These are phyloP conservation scores for Drosophila greeni DNA, from an alignment of 2,888 invertebrate genomes.

Conservation along the genomic window DNA sequence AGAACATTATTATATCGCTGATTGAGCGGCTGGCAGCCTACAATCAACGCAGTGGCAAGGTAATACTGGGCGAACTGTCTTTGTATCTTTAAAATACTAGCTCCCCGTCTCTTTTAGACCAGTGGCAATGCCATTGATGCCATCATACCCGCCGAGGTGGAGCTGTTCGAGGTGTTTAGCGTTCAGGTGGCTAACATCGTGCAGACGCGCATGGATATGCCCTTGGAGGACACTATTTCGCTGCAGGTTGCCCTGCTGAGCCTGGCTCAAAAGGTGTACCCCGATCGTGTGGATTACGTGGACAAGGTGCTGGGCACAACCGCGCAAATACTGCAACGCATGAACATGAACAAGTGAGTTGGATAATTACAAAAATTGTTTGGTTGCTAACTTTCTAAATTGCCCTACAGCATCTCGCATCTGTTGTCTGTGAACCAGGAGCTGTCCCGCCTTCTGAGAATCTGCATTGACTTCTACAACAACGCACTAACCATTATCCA, in stretches of 20 bases:
- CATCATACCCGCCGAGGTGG: slow-evolving; percentile 90
- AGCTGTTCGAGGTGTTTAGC: slow-evolving; percentile 98
- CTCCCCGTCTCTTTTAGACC: slow-evolving; percentile 51
- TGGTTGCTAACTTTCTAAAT: neutral
- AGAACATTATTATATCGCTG: slow-evolving; percentile 97
- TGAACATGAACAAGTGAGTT: slow-evolving; percentile 88
- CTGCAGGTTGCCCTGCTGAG: slow-evolving; percentile 96
- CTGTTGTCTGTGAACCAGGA: slow-evolving; percentile 90
- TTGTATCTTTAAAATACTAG: neutral
- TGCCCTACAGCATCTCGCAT: slow-evolving; percentile 75
- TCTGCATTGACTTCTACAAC: slow-evolving; percentile 96
- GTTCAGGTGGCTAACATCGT: slow-evolving; percentile 97
- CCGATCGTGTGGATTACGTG: slow-evolving; percentile 95
- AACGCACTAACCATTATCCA: slow-evolving; percentile 92
- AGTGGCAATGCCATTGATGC: slow-evolving; percentile 80
- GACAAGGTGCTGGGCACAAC: slow-evolving; percentile 96
- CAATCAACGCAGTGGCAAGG: slow-evolving; percentile 86
- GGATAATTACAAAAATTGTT: accelerated
- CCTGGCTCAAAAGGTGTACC: slow-evolving; percentile 97
- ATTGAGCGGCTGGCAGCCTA: slow-evolving; percentile 94
- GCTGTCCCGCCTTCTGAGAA: slow-evolving; percentile 93
- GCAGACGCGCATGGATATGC: slow-evolving; percentile 95
- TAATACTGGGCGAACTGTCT: slow-evolving; percentile 21
- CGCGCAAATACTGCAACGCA: slow-evolving; percentile 91
- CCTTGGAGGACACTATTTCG: slow-evolving; percentile 96